Evolutionary conservation across 92 coral and sea anemone species (phyloP), one percentile per base, ranked within the genome.

Genomic region (Actinostola sp.): DNA sequence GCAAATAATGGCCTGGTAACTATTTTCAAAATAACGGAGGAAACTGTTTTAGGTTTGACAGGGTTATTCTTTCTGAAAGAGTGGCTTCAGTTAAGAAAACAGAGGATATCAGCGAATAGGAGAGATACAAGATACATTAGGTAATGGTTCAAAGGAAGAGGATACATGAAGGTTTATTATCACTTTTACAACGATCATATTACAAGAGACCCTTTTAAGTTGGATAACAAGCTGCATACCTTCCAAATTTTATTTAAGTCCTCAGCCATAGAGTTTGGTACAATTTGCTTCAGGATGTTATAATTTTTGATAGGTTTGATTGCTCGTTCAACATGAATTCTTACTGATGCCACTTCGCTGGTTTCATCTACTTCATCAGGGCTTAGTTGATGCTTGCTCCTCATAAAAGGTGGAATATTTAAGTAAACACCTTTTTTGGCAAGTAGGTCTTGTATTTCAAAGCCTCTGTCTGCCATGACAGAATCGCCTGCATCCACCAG

Each of bases 271-370:
- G 68, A 63, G 27, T 64, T 52, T 26, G 51, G 72, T 9, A 80
- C 12, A 12, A 34, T 43, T 35, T 49, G 35, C 34, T 35, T 35
- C 3, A 62, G 66, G 43, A 80, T 80, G 35, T 71, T 53, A 34
- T 12, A 80, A 23, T 63, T 80, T 55, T 80, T 80, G 27, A 80
- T 45, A n/a, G 72, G 54, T 49, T 57, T 69, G 12, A 69, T 78
- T 13, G 78, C 64, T 20, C 75, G 2, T 43, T 81, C 75, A 13
- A 66, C 80, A 65, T 81, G 86, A 19, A 81, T 81, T 14, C 86
- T 25, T 1, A 73, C 81, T 72, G 72, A 67, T 15, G 86, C 85
- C 2, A 80, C 43, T 32, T 36, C 55, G 21, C 70, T 61, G 3
- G 77, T 70, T 35, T 80, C 63, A 16, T 60, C 71, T 35, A 43